A percentile compares a stretch with the other conserved stretches of the same genome.
Evolutionary conservation across 2,797 vertebrate genomes (phyloP).

Genomic region (Propithecus deckenii): DNA sequence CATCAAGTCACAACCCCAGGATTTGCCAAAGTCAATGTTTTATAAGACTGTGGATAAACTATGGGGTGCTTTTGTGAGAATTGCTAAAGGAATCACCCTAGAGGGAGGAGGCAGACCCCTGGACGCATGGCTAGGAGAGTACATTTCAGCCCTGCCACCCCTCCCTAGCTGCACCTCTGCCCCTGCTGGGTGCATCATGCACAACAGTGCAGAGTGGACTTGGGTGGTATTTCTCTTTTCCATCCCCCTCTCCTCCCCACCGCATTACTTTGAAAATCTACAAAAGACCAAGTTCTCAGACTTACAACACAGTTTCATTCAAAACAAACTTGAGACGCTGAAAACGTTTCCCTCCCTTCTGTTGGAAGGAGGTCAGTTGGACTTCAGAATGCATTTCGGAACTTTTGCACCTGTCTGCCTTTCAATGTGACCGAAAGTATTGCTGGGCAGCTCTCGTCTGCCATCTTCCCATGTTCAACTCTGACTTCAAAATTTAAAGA

Average conservation of each 20-base stretch:
- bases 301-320: background rate
- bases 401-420: too few species aligned
- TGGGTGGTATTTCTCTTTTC: background rate
- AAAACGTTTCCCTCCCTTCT: background rate
- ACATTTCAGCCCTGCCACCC: fast-evolving
- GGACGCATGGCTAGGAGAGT: fast-evolving
- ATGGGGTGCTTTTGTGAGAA: background rate
- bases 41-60: background rate
- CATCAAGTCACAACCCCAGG: background rate
- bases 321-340: background rate
- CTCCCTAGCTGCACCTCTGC: background rate
- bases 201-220: background rate
- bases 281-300: background rate
- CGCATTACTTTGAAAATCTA: background rate
- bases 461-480: background rate
- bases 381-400: background rate
- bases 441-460: background rate
- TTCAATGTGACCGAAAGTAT: background rate
- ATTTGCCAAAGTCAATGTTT: background rate
- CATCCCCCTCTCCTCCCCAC: background rate
- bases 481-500: background rate
- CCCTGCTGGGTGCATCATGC: background rate
- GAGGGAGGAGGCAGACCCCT: background rate
- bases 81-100: fast-evolving
- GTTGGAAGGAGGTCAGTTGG: background rate